phyloP scores from a whole-genome alignment of 2,888 invertebrate genomes.

The Phengaris arion region DNA sequence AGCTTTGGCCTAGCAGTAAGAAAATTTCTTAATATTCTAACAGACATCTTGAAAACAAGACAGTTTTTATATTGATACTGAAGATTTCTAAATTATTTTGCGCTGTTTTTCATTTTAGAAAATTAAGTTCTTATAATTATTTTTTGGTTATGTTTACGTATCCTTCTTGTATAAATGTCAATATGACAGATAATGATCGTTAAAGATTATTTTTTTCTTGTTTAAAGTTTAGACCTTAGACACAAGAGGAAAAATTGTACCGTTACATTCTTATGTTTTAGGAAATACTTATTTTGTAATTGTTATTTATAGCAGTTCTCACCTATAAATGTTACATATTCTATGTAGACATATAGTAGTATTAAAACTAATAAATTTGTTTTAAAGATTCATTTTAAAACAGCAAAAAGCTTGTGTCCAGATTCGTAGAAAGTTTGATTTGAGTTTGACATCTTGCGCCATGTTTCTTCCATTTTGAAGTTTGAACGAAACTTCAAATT shows the following conservation, averaged over 20 bases:
- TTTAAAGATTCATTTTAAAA: no score
- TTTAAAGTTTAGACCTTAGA: neutral
- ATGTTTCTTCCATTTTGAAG: constrained; percentile 13
- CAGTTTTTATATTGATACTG: neutral
- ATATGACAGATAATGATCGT: neutral
- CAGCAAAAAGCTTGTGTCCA: neutral
- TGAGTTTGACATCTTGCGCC: neutral
- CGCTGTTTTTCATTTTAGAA: neutral
- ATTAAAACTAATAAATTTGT: no score
- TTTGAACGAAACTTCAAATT: constrained; percentile 13
- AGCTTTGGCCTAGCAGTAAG: constrained; percentile 50
- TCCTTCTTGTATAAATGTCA: neutral
- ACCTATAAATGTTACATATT: no score
- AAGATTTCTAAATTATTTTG: neutral
- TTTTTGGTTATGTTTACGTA: constrained; percentile 25
- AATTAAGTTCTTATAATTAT: neutral
- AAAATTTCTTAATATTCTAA: constrained; percentile 57
- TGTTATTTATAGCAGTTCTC: no score
- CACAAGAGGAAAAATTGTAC: neutral
- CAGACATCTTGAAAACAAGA: constrained; percentile 46
- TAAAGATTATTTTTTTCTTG: neutral
- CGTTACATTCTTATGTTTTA: no score
- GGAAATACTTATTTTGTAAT: no score
- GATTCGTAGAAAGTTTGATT: neutral
- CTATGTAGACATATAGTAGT: no score